phyloP scores from a whole-genome alignment of 2,888 invertebrate genomes.

The Acleris emargana region DNA sequence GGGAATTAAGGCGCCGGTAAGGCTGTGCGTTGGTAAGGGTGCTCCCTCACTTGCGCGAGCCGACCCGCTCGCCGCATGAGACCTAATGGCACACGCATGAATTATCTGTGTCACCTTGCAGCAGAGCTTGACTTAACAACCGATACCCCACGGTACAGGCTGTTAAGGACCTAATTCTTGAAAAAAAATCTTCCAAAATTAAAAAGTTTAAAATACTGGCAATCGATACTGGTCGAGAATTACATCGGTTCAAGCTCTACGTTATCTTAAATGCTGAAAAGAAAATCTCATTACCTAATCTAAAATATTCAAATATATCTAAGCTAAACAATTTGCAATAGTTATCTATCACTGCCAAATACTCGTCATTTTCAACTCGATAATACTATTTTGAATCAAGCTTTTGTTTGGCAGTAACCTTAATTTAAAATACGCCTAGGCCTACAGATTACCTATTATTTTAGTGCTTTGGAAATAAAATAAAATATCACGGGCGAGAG shows the following conservation, averaged over 20 bases:
- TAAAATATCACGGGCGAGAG: constrained; percentile 61
- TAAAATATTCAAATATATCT: constrained; percentile 48
- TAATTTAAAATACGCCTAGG: constrained; percentile 69
- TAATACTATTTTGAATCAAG: constrained; percentile 57
- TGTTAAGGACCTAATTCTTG: background rate
- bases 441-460: constrained; percentile 68
- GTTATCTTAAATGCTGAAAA: constrained; percentile 72
- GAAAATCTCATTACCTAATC: constrained; percentile 60
- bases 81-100: constrained; percentile 86
- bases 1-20: constrained; percentile 88
- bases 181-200: background rate
- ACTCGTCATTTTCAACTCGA: constrained; percentile 53
- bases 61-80: constrained; percentile 94
- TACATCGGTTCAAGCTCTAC: constrained; percentile 48
- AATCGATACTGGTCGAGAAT: constrained; percentile 39
- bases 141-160: constrained; percentile 4
- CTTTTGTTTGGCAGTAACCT: constrained; percentile 70
- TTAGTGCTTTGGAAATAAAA: constrained; percentile 80
- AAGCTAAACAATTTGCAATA: constrained; percentile 54
- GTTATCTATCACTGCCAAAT: constrained; percentile 68
- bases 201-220: constrained; percentile 36
- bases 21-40: constrained; percentile 97
- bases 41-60: constrained; percentile 95
- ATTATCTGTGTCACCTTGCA: constrained; percentile 61
- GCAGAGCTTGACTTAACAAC: constrained; percentile 26